These are phyloP conservation scores for Drosophila bipectinata DNA, from an alignment of 1,140 invertebrate genomes.

Conservation along the genomic window DNA sequence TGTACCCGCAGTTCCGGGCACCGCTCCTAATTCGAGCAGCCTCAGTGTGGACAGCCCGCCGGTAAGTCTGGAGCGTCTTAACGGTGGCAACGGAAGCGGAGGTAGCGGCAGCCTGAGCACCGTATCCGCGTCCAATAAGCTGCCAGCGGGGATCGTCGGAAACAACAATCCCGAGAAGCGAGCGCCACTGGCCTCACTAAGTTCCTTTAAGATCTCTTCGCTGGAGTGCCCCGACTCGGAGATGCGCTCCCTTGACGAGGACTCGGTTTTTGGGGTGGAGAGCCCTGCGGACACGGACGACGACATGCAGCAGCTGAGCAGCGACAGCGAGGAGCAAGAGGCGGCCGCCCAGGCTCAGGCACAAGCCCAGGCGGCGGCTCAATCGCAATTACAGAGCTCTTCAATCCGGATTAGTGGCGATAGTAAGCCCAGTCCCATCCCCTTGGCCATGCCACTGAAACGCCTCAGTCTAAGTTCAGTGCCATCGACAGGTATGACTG, in stretches of 20 bases:
- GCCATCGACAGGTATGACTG: slow-evolving; percentile 13
- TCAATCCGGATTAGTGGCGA: slow-evolving; percentile 14
- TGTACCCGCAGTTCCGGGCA: slow-evolving; percentile 25
- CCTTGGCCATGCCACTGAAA: slow-evolving; percentile 41
- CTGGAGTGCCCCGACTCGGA: slow-evolving; percentile 88
- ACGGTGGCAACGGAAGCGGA: slow-evolving; percentile 35
- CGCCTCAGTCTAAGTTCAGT: slow-evolving; percentile 62
- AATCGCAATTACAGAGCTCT: slow-evolving; percentile 11
- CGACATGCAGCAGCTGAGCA: slow-evolving; percentile 91
- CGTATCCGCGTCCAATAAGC: slow-evolving; percentile 50
- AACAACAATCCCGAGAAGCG: slow-evolving; percentile 76
- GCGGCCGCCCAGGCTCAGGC: slow-evolving; percentile 14
- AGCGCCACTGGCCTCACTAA: slow-evolving; percentile 91
- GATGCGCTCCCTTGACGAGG: slow-evolving; percentile 87
- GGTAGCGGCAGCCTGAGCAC: slow-evolving; percentile 69
- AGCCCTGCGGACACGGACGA: slow-evolving; percentile 88
- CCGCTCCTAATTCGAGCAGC: slow-evolving; percentile 67
- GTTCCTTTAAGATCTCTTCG: slow-evolving; percentile 89
- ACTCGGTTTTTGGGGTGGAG: slow-evolving; percentile 89
- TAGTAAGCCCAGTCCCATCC: slow-evolving; percentile 23
- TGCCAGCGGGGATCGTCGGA: slow-evolving; percentile 41
- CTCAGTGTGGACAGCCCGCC: slow-evolving; percentile 79
- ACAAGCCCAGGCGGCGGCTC: not conserved
- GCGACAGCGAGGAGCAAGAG: slow-evolving; percentile 88
- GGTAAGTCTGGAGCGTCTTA: slow-evolving; percentile 69